Percentiles rank a stretch among this genome's conserved stretches.
phyloP scores from a whole-genome alignment of 2,888 invertebrate species.

The Desoria tigrina region DNA sequence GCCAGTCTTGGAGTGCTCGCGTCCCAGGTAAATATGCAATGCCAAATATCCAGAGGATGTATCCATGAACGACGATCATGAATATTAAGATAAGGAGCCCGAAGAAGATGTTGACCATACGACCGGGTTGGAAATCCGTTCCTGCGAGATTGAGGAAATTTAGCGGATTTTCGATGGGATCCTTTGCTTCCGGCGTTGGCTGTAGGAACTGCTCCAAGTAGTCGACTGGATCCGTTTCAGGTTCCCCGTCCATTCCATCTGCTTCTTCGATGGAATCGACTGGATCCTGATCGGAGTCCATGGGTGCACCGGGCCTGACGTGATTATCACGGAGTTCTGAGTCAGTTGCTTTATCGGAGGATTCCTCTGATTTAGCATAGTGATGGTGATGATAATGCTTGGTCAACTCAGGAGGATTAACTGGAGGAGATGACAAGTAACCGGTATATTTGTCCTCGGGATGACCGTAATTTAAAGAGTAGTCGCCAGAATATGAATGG shows the following conservation, averaged over 20 bases:
- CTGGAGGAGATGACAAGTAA: too few species aligned
- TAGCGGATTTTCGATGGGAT: slow-evolving; percentile 29
- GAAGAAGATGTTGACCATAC: slow-evolving; percentile 53
- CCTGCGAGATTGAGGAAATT: slow-evolving; percentile 49
- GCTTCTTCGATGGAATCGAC: not conserved
- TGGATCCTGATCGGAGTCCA: not conserved
- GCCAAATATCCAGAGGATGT: slow-evolving; percentile 52
- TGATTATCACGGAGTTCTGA: not conserved
- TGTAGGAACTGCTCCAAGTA: not conserved
- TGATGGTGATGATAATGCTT: too few species aligned
- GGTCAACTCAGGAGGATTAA: too few species aligned
- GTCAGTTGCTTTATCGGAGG: not conserved
- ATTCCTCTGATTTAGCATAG: not conserved
- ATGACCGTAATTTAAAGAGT: not conserved
- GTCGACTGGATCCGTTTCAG: not conserved
- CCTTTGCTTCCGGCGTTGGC: slow-evolving; percentile 10
- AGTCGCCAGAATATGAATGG: not conserved
- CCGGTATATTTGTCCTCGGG: not conserved
- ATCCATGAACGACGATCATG: slow-evolving; percentile 51
- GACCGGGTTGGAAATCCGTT: slow-evolving; percentile 52
- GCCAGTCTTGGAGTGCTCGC: slow-evolving; percentile 42
- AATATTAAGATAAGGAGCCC: slow-evolving; percentile 48
- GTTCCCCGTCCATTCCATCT: not conserved
- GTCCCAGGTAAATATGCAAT: slow-evolving; percentile 53
- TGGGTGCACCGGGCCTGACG: not conserved